Base-by-base conservation (phyloP, 2,113 vertebrate species). In the Otolemur garnettii region DNA sequence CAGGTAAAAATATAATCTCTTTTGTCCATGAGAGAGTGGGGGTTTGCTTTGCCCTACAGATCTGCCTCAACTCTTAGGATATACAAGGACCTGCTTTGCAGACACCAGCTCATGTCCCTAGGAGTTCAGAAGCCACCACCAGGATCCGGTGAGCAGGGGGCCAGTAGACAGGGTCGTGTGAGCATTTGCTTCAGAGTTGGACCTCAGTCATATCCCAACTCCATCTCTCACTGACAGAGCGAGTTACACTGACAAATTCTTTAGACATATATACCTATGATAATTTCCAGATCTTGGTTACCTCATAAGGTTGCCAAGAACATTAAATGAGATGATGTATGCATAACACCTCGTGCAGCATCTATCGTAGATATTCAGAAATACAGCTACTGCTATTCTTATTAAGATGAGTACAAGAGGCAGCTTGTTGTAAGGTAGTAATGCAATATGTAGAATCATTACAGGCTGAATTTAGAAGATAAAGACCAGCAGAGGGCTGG, bases 201-300 rank as follows among this genome's bases (percentile, higher is more conserved):
- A 33, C n/a, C 45, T 88, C n/a, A n/a, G 35, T 84, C 35, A 24
- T 1, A 3, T 0, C 35, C 72, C 75, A 38, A 7, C 17, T 60
- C 69, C 42, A 50, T 9, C 8, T 6, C 60, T 90, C 26, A 21
- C 33, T 45, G 35, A 88, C 22, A 77, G 2, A 8, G 5, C 8
- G 30, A 86, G 30, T 33, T 28, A 59, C 5, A 30, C 87, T 12
- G 83, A 22, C 45, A 80, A 87, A 87, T 19, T 22, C 62, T 79
- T 95, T 74, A 53, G 71, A 45, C 17, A 50, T 50, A 50, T 50
- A 9, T 50, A 50, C 45, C 45, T 50, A 50, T 50, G 45, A 9
- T 50, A 50, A 50, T 42, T 83, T 42, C 79, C 57, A 91, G 71
- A 24, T n/a, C 53, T 62, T 87, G 24, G 42, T 85, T 92, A 55